Percentiles rank a stretch among this genome's conserved stretches.
phyloP scores from a whole-genome alignment of 2,113 vertebrate species.

The cattle (Bos taurus) region ARS-UCD2.0 NC_037332.1:58373001-58373500 shows the following conservation, averaged over 20 bases:
- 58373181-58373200: not conserved
- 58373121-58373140: not conserved
- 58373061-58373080: not conserved
- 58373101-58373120: not conserved
- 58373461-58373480: not conserved
- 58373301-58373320: not conserved
- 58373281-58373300: not conserved
- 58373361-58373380: not conserved
- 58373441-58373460: not conserved
- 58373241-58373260: not conserved
- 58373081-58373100: not conserved
- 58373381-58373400: not conserved
- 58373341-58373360: not conserved
- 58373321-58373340: not conserved
- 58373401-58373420: not conserved
- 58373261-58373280: not conserved
- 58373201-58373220: not conserved
- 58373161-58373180: not conserved
- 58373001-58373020: not conserved
- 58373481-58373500: not conserved
- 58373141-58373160: not conserved
- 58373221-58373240: not conserved
- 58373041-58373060: not conserved
- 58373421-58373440: not conserved
- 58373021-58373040: not conserved